Evolutionary conservation across 2,888 invertebrate genomes (phyloP), one percentile per base, ranked within the genome.

Genomic region (Orthosia gothica): DNA sequence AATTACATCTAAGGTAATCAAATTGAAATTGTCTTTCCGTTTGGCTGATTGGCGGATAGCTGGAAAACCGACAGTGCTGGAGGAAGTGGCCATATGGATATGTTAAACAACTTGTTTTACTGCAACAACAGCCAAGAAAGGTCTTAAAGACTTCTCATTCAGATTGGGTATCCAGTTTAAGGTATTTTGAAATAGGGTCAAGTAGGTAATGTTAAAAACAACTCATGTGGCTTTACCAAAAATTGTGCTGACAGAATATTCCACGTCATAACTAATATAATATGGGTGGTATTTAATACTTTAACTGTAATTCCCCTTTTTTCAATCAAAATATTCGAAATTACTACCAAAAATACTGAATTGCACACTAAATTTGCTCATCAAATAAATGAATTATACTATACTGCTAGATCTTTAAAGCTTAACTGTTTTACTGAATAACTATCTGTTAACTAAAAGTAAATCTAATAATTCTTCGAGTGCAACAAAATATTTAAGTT

Each of bases 11-110:
- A 70, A 79, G 69, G 66, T 49, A 63, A 79, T 70, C 52, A 59
- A 74, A 72, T 70, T 64, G 52, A 63, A 78, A 66, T 83, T 63
- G 63, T 74, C 64, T 80, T 72, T 72, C 57, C 52, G 59, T 57
- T 68, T 76, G 55, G 26, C 55, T 76, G 64, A 77, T 55, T 55
- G 58, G 58, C 26, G 12, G 63, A 63, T 57, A 67, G 13, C 32
- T 12, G 57, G 50, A 59, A 64, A 58, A 75, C 20, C 26, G 12
- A 49, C 26, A 50, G 50, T 5, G 3, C 5, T 59, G 26, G 5
- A 45, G 47, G 54, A 73, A 50, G 15, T 55, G 26, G 15, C 23
- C 2, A 20, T 20, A 69, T 50, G 15, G 12, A 32, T 47, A 20
- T 12, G 18, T 61, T 55, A 55, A 74, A 50, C 40, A 45, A 13